Evolutionary conservation across 2,888 invertebrate species (phyloP).

Genomic region (Lagria hirta): DNA sequence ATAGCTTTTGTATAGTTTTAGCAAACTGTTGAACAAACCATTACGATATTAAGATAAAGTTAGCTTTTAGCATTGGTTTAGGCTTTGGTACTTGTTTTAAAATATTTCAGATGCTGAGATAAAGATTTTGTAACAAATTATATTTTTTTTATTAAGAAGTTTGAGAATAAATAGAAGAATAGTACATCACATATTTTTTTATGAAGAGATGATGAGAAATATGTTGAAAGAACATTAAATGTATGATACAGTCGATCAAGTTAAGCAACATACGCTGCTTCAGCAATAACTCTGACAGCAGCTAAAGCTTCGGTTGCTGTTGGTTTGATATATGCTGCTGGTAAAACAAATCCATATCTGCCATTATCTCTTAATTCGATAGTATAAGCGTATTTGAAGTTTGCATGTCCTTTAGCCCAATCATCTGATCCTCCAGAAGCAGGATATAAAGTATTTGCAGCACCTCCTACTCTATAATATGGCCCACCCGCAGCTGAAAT

Average conservation of each 20-base stretch:
- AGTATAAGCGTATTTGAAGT: slow-evolving; percentile 86
- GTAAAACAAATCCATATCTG: slow-evolving; percentile 82
- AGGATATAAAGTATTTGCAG: slow-evolving; percentile 76
- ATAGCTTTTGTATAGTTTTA: no score
- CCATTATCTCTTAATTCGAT: slow-evolving; percentile 87
- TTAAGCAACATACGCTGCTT: slow-evolving; percentile 53
- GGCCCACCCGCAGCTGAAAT: slow-evolving; percentile 64
- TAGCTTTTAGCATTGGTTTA: no score
- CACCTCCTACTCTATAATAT: slow-evolving; percentile 73
- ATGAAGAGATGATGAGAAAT: no score
- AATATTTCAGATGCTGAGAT: no score
- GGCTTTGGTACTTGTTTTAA: no score
- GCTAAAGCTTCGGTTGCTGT: slow-evolving; percentile 76
- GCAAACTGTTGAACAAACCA: no score
- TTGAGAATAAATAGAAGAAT: no score
- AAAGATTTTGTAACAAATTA: no score
- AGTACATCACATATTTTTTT: no score
- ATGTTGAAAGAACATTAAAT: no score
- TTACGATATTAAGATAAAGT: no score
- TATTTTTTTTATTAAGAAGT: no score
- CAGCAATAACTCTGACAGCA: slow-evolving; percentile 65
- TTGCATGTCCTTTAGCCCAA: slow-evolving; percentile 84
- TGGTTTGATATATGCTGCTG: slow-evolving; percentile 72
- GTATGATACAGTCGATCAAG: neutral
- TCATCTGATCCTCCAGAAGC: slow-evolving; percentile 85